phyloP scores from a whole-genome alignment of 1,140 invertebrate genomes.

The Nasonia giraulti region DNA sequence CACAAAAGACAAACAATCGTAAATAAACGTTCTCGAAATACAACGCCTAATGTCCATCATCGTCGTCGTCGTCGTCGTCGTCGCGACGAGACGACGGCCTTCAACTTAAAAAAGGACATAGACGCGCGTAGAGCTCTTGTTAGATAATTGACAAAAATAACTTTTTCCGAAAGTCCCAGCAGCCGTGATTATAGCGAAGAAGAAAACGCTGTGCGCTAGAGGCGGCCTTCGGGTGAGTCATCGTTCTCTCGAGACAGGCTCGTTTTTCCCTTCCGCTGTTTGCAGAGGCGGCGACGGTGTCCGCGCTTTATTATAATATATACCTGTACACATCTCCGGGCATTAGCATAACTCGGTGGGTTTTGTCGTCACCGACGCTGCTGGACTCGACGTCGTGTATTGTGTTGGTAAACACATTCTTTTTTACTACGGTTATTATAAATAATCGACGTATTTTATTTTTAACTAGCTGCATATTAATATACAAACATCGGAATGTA shows the following conservation, averaged over 20 bases:
- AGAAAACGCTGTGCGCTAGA: not conserved
- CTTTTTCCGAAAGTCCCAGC: not conserved
- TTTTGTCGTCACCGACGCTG: not conserved
- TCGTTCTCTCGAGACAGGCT: not conserved
- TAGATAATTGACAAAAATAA: constrained; percentile 39
- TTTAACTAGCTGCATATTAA: not conserved
- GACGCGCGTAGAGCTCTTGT: not conserved
- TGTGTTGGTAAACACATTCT: not conserved
- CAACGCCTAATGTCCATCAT: constrained; percentile 27
- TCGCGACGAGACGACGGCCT: not conserved
- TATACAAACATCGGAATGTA: not conserved
- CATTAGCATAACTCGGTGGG: not conserved
- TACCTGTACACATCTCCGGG: not conserved
- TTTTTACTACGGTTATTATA: not conserved
- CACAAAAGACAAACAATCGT: constrained; percentile 24
- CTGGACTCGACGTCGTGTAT: not conserved
- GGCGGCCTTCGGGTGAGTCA: constrained; percentile 15
- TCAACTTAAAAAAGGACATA: constrained; percentile 25
- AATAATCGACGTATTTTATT: not conserved
- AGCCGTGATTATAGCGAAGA: not conserved
- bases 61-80: not conserved
- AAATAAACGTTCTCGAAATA: constrained; percentile 41
- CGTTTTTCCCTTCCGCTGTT: constrained; percentile 14
- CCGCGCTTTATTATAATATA: not conserved
- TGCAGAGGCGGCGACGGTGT: not conserved